Evolutionary conservation across 2,888 invertebrate species (phyloP), one percentile per base, ranked within the genome.

Genomic region (Cephus rjabovi): DNA sequence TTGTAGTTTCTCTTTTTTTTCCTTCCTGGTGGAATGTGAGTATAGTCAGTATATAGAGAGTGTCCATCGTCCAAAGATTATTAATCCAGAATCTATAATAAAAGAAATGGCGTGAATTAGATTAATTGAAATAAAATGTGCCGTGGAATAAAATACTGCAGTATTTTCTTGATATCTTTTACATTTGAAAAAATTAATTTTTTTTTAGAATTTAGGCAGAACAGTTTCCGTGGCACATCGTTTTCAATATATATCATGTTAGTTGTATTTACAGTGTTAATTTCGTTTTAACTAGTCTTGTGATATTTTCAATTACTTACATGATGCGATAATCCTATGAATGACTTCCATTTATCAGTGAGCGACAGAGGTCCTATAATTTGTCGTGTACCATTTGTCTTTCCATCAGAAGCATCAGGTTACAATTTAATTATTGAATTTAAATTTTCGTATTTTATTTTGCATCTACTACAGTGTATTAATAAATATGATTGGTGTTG

Each of bases 381-480:
- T 23, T 23, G 0, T 23, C 56, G 56, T 23, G 23, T 56, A 23
- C 56, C 40, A 23, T 56, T 56, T 23, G 23, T 56, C 56, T 9
- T 23, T 23, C 23, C 56, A 23, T 56, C 56, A 23, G 56, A 56
- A 56, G 56, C 56, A 23, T 56, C 15, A 2, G 56, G 23, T 56
- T 23, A 56, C 1, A 56, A 56, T 56, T 56, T 56, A 56, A 23
- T 56, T 56, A 56, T 56, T 56, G 68, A 75, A 70, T 68, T 73
- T 12, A 34, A 75, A 80, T 77, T 84, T 86, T 86, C 85, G 87
- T 86, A 89, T 89, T 89, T 89, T 86, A 88, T 88, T 89, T 88
- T 83, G 87, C 87, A 87, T 81, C 89, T 89, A 89, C 87, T 90
- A 89, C 89, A 89, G 82, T 85, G 83, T 84, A 87, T 87, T 89